These are phyloP conservation scores for Crotalus viridis DNA, from an alignment of 2,113 vertebrate genomes.

Conservation along the genomic window DNA sequence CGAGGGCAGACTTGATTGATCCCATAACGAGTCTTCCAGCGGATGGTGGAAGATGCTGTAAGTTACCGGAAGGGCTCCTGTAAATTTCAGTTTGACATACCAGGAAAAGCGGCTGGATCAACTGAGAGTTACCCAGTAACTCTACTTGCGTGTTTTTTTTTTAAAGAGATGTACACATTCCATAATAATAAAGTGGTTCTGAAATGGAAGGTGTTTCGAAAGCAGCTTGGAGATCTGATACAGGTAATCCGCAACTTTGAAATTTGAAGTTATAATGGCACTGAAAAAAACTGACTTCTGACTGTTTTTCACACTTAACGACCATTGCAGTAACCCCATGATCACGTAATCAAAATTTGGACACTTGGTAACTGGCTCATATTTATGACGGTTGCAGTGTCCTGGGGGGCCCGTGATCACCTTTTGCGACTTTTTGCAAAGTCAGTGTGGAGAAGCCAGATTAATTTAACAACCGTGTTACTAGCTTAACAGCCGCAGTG, in stretches of 20 bases:
- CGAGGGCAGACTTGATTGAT: not conserved
- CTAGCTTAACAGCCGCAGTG: not conserved
- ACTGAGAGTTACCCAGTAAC: not conserved
- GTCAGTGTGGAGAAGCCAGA: not conserved
- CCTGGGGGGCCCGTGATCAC: not conserved
- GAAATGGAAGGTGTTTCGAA: too few relatives aligned
- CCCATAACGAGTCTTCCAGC: not conserved
- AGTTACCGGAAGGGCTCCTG: not conserved
- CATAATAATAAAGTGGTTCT: not conserved
- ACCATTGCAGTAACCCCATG: not conserved
- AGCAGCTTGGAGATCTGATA: not conserved
- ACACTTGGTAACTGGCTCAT: not conserved
- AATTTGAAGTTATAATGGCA: not conserved
- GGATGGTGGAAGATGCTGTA: not conserved
- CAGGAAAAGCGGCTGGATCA: not conserved
- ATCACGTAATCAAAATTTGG: not conserved
- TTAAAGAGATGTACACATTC: not conserved
- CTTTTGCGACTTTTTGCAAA: not conserved
- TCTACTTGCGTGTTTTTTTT: not conserved
- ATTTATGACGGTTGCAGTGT: not conserved
- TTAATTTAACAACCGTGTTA: not conserved
- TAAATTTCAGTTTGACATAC: not conserved
- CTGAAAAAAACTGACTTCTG: not conserved
- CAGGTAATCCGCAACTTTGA: not conserved
- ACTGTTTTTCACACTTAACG: not conserved